These are phyloP conservation scores for Hystrix cristata DNA, from an alignment of 2,113 vertebrate species.

Conservation along the genomic window DNA sequence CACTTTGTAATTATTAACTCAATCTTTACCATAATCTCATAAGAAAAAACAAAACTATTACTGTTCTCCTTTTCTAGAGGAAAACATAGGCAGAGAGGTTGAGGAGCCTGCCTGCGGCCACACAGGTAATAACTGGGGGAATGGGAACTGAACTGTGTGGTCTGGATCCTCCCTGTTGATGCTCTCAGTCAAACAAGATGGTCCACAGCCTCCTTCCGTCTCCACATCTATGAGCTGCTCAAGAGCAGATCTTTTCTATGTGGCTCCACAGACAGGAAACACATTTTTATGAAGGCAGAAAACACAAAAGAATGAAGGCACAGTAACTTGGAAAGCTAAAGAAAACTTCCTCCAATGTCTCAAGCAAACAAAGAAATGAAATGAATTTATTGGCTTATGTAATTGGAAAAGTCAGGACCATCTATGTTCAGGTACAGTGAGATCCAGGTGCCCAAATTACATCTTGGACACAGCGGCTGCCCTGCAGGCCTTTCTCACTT, in stretches of 20 bases:
- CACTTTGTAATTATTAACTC: conserved; percentile 4
- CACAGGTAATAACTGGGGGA: not conserved
- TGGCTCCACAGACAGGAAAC: not conserved
- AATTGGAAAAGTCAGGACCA: not conserved
- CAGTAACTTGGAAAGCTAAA: not conserved
- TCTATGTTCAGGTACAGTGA: not conserved
- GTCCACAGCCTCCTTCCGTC: not conserved
- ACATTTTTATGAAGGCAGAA: not conserved
- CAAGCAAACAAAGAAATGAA: not conserved
- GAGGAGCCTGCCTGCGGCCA: not conserved
- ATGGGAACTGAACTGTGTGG: not conserved
- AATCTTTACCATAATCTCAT: not conserved
- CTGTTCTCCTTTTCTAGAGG: not conserved
- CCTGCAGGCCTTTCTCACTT: not conserved
- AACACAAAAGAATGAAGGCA: not conserved
- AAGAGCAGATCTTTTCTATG: not conserved
- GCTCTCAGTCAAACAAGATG: not conserved
- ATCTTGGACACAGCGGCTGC: not conserved
- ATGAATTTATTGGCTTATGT: not conserved
- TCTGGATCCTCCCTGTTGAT: not conserved
- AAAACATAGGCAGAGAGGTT: not conserved
- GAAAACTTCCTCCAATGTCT: not conserved
- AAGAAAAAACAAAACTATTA: not conserved
- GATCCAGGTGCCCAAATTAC: not conserved
- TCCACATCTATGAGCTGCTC: not conserved